Evolutionary conservation across 2,113 vertebrate genomes (phyloP), one percentile per base, ranked within the genome.

Genomic region (Ifrita kowaldi): DNA sequence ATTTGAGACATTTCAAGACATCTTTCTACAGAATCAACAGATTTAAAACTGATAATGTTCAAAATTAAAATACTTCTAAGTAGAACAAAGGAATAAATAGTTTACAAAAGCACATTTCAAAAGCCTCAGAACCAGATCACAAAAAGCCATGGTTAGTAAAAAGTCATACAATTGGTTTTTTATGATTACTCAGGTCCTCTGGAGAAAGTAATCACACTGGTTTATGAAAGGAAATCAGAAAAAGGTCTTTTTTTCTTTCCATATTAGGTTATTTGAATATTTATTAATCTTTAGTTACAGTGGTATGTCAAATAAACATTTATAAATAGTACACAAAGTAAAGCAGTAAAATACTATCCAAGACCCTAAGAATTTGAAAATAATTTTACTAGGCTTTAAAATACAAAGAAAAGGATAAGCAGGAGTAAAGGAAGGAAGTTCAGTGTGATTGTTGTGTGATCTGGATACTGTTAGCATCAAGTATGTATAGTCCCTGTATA

Each of bases 381-480:
- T 27, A 35, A 87, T 46, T 53, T 23, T 53, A 59, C 19, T 50
- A 33, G 11, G 30, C 55, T 90, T 80, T 78, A 83, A 89, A 94
- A 92, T 20, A 49, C 3, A 63, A 39, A 71, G 67, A 23, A 35
- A 56, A 91, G 21, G 9, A 68, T 33, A 93, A 70, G 8, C 33
- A 53, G 7, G 28, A 67, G 11, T 62, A 89, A 70, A 74, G 19
- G 33, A 79, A 91, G 52, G 6, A 55, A 87, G 27, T 60, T 89
- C 44, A 49, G 13, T 26, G 49, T 32, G n/a, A 83, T 17, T 44
- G 28, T 10, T 91, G 15, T 52, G 42, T 5, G 4, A 70, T 87
- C 92, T 94, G 96, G 92, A 87, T 3, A 95, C 23, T 41, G 75
- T 97, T 75, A 91, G 46, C 30, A 95, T 47, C 87, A 87, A 62